Evolutionary conservation across 2,113 vertebrate species (phyloP), one percentile per base, ranked within the genome.

Genomic region (Eclectus roratus): DNA sequence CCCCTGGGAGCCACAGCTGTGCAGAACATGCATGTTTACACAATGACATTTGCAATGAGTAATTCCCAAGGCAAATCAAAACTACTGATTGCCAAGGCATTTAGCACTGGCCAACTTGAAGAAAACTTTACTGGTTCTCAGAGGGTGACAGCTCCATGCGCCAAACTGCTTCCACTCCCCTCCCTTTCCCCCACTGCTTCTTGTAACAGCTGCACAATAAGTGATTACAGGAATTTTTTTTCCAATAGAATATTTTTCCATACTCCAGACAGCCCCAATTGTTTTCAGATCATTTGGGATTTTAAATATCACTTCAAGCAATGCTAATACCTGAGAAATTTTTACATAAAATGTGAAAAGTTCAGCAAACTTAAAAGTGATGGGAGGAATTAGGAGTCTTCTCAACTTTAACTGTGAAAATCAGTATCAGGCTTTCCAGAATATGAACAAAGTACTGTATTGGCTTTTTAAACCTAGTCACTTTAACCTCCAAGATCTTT

Each of bases 151-250:
- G 70, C 39, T 87, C 56, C 1, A 58, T 23, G 1, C 18, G 91
- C 47, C 72, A 81, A 81, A 77, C 12, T 39, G 25, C n/a, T 41
- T 88, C n/a, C n/a, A 0, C 21, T 81, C 37, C 65, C 63, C 70
- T 78, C 70, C 85, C 61, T 65, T 37, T 43, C 7, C 55, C 83
- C 66, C 37, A 37, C 39, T 39, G 64, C 46, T 93, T 81, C 94
- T 79, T 73, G 35, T 66, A 95, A 95, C 86, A 76, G 86, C 80
- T 53, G 73, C 93, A 92, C 84, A 80, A 5, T 80, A 80, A 85
- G 80, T 13, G 43, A 89, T 79, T 78, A 82, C 43, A 64, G 55
- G 58, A 70, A 90, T 78, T 91, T 58, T 91, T 91, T 68, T 90
- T 80, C 79, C 73, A 88, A 44, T 3, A 74, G 20, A 66, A 9